Conservation (phyloP, 92 coral and sea anemone species). For the Diadumene lineata region DNA sequence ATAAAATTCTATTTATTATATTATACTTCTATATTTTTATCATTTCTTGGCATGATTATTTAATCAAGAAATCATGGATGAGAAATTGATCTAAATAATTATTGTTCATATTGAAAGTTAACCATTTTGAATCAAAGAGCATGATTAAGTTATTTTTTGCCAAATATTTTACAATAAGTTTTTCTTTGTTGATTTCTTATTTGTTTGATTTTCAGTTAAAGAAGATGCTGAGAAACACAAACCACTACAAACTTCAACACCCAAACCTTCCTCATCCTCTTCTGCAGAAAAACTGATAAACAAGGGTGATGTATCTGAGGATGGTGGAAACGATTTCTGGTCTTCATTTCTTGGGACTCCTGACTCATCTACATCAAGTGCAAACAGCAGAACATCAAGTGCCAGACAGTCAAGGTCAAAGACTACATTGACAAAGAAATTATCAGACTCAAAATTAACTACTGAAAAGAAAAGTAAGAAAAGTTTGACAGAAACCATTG, state of each 20-base stretch:
- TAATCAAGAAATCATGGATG: too few species aligned
- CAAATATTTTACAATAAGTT: too few species aligned
- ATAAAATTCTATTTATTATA: too few species aligned
- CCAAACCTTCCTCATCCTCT: slow-evolving; percentile 14
- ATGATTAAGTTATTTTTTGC: too few species aligned
- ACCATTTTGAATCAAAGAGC: too few species aligned
- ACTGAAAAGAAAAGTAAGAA: not conserved
- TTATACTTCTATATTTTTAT: too few species aligned
- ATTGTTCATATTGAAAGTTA: too few species aligned
- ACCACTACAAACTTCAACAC: slow-evolving; percentile 7
- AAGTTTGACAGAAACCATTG: not conserved
- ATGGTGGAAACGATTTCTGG: slow-evolving; percentile 70
- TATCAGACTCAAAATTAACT: slow-evolving; percentile 13
- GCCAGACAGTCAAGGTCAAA: slow-evolving; percentile 8
- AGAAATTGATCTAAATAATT: too few species aligned
- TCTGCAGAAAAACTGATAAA: slow-evolving; percentile 26
- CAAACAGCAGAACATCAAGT: slow-evolving; percentile 4
- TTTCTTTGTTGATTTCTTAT: not conserved
- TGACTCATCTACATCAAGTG: slow-evolving; percentile 6
- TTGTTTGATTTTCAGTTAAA: not conserved
- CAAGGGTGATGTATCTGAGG: not conserved
- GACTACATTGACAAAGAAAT: not conserved
- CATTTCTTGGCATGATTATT: too few species aligned
- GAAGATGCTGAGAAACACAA: not conserved
- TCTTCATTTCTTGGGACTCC: slow-evolving; percentile 79